Percentiles rank a stretch among this genome's conserved stretches.
These are phyloP conservation scores for Notodonta ziczac DNA, from an alignment of 2,888 invertebrate genomes.

Conservation along the genomic window DNA sequence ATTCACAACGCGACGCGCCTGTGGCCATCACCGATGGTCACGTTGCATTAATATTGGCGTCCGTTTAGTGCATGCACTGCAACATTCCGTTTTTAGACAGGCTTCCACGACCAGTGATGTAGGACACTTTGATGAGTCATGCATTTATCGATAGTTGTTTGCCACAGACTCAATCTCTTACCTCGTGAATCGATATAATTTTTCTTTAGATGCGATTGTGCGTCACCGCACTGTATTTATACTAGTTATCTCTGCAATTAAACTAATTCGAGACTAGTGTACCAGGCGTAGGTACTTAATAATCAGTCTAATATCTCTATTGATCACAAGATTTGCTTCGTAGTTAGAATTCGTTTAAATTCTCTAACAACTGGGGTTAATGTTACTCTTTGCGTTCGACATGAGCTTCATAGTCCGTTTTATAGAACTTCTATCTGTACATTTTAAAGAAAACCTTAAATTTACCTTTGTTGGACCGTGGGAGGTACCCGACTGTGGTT, in stretches of 20 bases:
- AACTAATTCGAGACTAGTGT: no score
- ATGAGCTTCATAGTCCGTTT: no score
- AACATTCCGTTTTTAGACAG: conserved; percentile 34
- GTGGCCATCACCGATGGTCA: conserved; percentile 15
- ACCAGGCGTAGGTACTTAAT: no score
- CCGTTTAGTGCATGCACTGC: conserved; percentile 25
- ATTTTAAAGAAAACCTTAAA: no score
- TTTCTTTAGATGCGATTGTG: neutral
- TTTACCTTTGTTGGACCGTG: neutral
- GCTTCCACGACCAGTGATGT: conserved; percentile 27
- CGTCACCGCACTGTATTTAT: no score
- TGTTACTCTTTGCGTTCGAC: no score
- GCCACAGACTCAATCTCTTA: conserved; percentile 12
- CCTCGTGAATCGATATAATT: neutral
- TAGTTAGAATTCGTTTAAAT: no score
- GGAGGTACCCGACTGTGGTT: neutral
- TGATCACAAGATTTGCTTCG: no score
- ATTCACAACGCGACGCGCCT: neutral
- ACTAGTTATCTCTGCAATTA: no score
- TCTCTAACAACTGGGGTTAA: no score
- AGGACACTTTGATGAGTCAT: conserved; percentile 32
- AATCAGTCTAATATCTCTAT: no score
- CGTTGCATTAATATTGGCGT: conserved; percentile 29
- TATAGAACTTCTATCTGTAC: no score
- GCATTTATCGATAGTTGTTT: conserved; percentile 21